These are phyloP conservation scores for Herpetotheres cachinnans DNA, from an alignment of 2,113 vertebrate genomes.

Conservation along the genomic window DNA sequence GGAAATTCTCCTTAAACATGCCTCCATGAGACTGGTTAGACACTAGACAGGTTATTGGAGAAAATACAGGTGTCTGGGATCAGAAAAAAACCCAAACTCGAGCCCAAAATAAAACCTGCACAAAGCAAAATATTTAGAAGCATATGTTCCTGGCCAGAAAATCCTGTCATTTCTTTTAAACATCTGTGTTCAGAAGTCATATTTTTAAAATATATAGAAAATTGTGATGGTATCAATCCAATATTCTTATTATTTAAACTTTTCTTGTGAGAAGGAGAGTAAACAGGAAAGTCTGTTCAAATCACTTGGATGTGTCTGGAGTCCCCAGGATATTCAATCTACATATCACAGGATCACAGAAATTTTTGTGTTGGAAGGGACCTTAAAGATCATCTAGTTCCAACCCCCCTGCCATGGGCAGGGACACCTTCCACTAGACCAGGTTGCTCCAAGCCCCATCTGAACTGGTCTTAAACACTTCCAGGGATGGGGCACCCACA, in stretches of 20 bases:
- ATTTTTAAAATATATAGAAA: neutral
- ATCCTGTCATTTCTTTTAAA: neutral
- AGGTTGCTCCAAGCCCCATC: no score
- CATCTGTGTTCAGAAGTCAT: neutral
- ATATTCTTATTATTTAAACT: neutral
- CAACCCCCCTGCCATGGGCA: no score
- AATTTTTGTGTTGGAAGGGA: no score
- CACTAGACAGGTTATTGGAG: neutral
- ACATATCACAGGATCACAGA: no score
- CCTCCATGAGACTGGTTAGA: neutral
- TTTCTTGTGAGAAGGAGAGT: neutral
- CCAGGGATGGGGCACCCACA: no score
- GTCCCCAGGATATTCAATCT: neutral
- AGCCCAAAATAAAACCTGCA: neutral
- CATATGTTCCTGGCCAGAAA: neutral
- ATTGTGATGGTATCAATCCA: neutral
- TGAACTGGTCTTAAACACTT: no score
- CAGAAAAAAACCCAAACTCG: accelerated
- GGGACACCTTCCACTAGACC: no score
- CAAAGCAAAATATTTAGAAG: neutral
- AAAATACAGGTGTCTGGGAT: neutral
- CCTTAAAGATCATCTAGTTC: no score
- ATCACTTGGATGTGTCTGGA: neutral
- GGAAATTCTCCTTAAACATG: neutral
- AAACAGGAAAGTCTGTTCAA: neutral